phyloP scores from a whole-genome alignment of 2,888 invertebrate genomes.

The Trissolcus japonicus region DNA sequence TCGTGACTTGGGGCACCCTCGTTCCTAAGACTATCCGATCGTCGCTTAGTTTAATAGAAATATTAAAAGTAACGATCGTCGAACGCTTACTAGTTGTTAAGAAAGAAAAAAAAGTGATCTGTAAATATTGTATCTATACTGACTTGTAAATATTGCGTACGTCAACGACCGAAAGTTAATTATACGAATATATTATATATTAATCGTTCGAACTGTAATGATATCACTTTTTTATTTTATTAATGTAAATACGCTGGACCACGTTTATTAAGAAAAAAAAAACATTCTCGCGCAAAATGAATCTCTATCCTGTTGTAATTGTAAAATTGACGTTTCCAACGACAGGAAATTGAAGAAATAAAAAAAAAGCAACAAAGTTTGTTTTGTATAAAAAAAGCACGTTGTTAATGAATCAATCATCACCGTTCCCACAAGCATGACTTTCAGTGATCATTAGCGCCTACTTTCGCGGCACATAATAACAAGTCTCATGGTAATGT shows the following conservation, averaged over 20 bases:
- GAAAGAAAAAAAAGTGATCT: constrained; percentile 63
- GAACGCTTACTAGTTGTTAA: constrained; percentile 75
- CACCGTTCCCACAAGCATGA: background rate
- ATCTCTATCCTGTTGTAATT: constrained; percentile 58
- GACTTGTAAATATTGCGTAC: constrained; percentile 66
- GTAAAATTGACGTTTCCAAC: constrained; percentile 50
- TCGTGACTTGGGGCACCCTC: constrained; percentile 63
- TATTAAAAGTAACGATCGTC: constrained; percentile 64
- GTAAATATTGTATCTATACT: constrained; percentile 73
- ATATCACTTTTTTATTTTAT: constrained; percentile 58
- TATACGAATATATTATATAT: constrained; percentile 49
- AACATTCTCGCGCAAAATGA: constrained; percentile 53
- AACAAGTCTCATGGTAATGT: constrained; percentile 20
- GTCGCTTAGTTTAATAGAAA: constrained; percentile 56
- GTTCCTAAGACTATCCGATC: constrained; percentile 70
- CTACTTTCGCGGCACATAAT: constrained; percentile 9
- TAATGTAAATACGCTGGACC: constrained; percentile 57
- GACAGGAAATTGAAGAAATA: constrained; percentile 45
- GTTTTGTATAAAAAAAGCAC: constrained; percentile 50
- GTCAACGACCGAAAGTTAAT: constrained; percentile 55
- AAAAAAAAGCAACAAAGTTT: constrained; percentile 39
- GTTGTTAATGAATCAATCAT: constrained; percentile 25
- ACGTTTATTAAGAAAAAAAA: constrained; percentile 41
- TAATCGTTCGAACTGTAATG: constrained; percentile 52
- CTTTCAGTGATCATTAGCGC: constrained; percentile 17